Conservation (phyloP, 1,140 invertebrate species). For the Sipha flava region DNA sequence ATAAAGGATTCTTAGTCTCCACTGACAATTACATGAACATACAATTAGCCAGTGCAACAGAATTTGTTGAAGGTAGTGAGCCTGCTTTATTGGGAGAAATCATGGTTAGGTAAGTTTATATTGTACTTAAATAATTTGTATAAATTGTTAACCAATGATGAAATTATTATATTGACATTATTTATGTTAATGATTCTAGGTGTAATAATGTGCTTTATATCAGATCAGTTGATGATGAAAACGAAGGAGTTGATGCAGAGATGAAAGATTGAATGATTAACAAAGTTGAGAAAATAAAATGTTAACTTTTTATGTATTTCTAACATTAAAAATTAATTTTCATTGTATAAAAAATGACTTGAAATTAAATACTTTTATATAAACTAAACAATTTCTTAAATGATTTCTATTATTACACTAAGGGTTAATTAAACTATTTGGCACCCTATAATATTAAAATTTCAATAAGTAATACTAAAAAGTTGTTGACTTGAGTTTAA, state of each 20-base stretch:
- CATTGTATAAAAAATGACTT: not conserved
- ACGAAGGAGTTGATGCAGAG: conserved; percentile 80
- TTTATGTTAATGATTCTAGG: conserved; percentile 45
- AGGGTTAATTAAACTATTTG: no score
- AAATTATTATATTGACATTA: not conserved
- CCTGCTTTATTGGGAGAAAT: conserved; percentile 96
- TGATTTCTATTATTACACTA: no score
- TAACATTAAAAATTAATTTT: not conserved
- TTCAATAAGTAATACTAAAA: no score
- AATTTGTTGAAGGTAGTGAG: conserved; percentile 82
- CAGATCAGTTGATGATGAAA: conserved; percentile 90
- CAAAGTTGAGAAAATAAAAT: not conserved
- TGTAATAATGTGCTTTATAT: conserved; percentile 99
- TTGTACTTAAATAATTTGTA: conserved; percentile 90
- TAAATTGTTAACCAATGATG: no score
- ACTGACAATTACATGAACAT: conserved; percentile 99
- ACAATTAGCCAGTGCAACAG: conserved; percentile 96
- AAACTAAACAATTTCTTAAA: not conserved
- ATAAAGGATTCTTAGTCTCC: conserved; percentile 94
- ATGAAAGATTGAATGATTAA: conserved; percentile 70
- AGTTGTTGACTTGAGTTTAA: no score
- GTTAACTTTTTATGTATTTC: not conserved
- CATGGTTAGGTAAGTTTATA: conserved; percentile 96
- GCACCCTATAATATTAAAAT: no score
- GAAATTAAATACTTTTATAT: not conserved